These are phyloP conservation scores for Lamprologus callipterus DNA, from an alignment of 2,113 vertebrate species.

Conservation along the genomic window DNA sequence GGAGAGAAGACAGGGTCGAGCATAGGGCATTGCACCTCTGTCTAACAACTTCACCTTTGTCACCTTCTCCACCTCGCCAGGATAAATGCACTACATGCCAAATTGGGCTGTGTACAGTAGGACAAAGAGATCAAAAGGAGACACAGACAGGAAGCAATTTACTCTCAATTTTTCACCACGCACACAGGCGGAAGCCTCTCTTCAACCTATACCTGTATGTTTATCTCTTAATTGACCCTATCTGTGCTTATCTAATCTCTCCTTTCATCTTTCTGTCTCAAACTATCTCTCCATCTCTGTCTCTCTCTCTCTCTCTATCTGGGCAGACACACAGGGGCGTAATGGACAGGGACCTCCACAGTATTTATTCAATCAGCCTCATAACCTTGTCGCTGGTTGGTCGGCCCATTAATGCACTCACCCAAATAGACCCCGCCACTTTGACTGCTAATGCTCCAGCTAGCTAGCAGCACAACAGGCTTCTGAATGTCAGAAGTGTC, in stretches of 20 bases:
- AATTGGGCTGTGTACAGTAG: slow-evolving; percentile 29
- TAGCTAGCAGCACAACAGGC: slow-evolving; percentile 39
- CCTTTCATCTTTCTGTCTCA: slow-evolving; percentile 54
- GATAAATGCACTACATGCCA: slow-evolving; percentile 51
- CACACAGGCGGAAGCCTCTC: neutral
- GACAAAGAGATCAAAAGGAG: slow-evolving; percentile 18
- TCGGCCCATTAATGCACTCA: slow-evolving; percentile 62
- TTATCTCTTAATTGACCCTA: slow-evolving; percentile 73
- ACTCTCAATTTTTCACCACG: slow-evolving; percentile 11
- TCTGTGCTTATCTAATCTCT: slow-evolving; percentile 72
- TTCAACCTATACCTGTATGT: slow-evolving; percentile 45
- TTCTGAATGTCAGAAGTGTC: slow-evolving; percentile 56
- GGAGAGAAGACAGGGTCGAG: slow-evolving; percentile 35
- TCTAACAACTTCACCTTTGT: slow-evolving; percentile 64
- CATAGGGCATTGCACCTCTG: slow-evolving; percentile 50
- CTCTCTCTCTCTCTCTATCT: slow-evolving; percentile 52
- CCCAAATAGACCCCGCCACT: slow-evolving; percentile 60
- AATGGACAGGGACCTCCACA: slow-evolving; percentile 69
- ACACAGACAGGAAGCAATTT: slow-evolving; percentile 14
- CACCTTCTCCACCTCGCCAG: slow-evolving; percentile 49
- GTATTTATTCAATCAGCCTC: slow-evolving; percentile 76
- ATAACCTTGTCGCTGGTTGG: slow-evolving; percentile 72
- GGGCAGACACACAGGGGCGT: slow-evolving; percentile 54
- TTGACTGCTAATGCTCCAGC: slow-evolving; percentile 54
- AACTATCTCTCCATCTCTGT: slow-evolving; percentile 45